Percentiles rank a stretch among this genome's conserved stretches.
phyloP scores from a whole-genome alignment of 2,797 vertebrate species.

The Uromys caudimaculatus region DNA sequence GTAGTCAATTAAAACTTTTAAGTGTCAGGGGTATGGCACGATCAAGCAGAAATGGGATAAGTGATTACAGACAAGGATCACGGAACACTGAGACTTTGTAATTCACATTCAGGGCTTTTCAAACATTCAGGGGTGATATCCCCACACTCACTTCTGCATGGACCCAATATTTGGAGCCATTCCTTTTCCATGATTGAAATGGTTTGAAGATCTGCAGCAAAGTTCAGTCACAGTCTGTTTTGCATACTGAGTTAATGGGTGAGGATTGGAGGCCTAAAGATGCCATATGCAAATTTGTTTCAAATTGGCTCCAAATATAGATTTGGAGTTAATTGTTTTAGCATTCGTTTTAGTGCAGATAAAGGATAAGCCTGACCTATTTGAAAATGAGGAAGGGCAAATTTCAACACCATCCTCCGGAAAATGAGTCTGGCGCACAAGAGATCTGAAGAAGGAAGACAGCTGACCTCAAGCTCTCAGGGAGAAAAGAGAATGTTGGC shows the following conservation, averaged over 20 bases:
- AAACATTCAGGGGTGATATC: neutral
- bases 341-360: constrained; percentile 34
- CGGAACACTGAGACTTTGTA: neutral
- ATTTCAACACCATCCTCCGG: neutral
- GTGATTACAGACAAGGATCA: neutral
- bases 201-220: constrained; percentile 7
- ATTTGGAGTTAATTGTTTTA: constrained; percentile 47
- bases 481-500: neutral
- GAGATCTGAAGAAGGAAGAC: neutral
- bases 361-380: neutral
- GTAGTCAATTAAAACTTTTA: neutral
- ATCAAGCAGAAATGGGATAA: neutral
- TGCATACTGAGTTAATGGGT: constrained; percentile 45
- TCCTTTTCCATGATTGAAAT: neutral
- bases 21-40: neutral
- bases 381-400: constrained; percentile 55
- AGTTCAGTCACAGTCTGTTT: constrained; percentile 61
- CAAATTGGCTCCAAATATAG: constrained; percentile 38
- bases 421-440: neutral
- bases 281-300: constrained; percentile 56
- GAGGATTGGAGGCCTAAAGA: constrained; percentile 40
- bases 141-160: neutral
- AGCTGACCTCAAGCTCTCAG: neutral
- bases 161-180: neutral
- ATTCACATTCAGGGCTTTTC: neutral